phyloP scores from a whole-genome alignment of 2,797 vertebrate genomes.

The Acomys russatus region DNA sequence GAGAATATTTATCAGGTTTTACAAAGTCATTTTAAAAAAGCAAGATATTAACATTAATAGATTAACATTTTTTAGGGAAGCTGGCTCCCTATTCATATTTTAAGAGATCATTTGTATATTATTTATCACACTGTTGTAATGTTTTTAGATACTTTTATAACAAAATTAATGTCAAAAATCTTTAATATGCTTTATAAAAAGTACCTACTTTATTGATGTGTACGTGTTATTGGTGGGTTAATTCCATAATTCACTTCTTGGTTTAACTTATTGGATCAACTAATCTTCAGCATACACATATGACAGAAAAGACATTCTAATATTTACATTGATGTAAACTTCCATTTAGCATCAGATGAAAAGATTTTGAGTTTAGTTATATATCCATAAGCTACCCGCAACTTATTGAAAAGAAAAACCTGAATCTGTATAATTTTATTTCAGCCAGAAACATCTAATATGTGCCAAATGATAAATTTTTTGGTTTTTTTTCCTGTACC shows the following conservation, averaged over 20 bases:
- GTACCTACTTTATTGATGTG: constrained; percentile 82
- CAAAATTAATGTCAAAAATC: constrained; percentile 83
- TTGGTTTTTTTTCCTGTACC: neutral
- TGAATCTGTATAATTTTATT: constrained; percentile 67
- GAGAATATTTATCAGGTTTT: constrained; percentile 93
- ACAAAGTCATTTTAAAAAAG: constrained; percentile 87
- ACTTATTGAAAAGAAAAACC: constrained; percentile 21
- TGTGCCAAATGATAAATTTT: neutral
- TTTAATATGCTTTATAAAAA: constrained; percentile 68
- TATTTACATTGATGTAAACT: constrained; percentile 69
- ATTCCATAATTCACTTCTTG: constrained; percentile 77
- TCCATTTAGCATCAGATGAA: constrained; percentile 65
- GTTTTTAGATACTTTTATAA: constrained; percentile 88
- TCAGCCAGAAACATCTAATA: constrained; percentile 42
- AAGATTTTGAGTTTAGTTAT: constrained; percentile 62
- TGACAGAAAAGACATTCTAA: constrained; percentile 24
- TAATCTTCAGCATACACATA: constrained; percentile 55
- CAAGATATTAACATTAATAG: constrained; percentile 88
- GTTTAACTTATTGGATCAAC: constrained; percentile 86
- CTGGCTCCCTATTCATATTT: constrained; percentile 97
- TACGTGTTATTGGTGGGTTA: constrained; percentile 77
- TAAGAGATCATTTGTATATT: constrained; percentile 95
- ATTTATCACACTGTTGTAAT: constrained; percentile 96
- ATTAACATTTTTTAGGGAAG: constrained; percentile 94
- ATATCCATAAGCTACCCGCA: constrained; percentile 41